These are phyloP conservation scores for Macrocentrus cingulum DNA, from an alignment of 1,140 invertebrate species.

Conservation along the genomic window DNA sequence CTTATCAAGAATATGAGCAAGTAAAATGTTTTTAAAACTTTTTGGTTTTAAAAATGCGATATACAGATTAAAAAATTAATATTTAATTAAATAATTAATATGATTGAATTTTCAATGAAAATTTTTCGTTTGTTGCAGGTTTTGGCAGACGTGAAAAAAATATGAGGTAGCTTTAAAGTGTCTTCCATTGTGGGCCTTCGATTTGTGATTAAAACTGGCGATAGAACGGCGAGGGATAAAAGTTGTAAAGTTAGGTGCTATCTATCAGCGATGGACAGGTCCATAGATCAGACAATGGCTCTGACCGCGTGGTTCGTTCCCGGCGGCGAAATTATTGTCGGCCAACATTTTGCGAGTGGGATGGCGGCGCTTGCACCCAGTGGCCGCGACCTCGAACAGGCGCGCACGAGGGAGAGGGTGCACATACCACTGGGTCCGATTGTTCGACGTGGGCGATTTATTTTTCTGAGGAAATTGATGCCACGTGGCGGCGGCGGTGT, in stretches of 20 bases:
- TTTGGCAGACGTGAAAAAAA: too few species aligned
- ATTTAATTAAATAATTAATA: too few species aligned
- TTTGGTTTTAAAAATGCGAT: too few species aligned
- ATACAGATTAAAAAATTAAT: too few species aligned
- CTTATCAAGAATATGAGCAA: too few species aligned
- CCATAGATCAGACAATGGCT: constrained; percentile 44
- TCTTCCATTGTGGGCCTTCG: too few species aligned
- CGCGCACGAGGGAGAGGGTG: neutral
- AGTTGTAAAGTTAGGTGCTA: constrained; percentile 44
- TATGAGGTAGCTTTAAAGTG: too few species aligned
- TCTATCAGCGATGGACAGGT: constrained; percentile 43
- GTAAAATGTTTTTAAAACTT: too few species aligned
- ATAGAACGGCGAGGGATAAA: constrained; percentile 41
- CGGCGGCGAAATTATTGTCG: constrained; percentile 34
- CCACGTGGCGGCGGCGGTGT: constrained; percentile 18
- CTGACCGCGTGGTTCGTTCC: constrained; percentile 22
- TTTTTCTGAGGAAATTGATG: constrained; percentile 44
- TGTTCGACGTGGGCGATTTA: constrained; percentile 35
- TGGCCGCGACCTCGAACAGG: neutral
- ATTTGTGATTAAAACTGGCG: constrained; percentile 38
- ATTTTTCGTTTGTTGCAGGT: too few species aligned
- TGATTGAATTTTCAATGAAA: too few species aligned
- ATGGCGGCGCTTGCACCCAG: neutral
- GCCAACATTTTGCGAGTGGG: neutral
- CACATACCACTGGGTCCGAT: constrained; percentile 17